Evolutionary conservation across 2,797 vertebrate genomes (phyloP).

Genomic region (Acanthornis magna): DNA sequence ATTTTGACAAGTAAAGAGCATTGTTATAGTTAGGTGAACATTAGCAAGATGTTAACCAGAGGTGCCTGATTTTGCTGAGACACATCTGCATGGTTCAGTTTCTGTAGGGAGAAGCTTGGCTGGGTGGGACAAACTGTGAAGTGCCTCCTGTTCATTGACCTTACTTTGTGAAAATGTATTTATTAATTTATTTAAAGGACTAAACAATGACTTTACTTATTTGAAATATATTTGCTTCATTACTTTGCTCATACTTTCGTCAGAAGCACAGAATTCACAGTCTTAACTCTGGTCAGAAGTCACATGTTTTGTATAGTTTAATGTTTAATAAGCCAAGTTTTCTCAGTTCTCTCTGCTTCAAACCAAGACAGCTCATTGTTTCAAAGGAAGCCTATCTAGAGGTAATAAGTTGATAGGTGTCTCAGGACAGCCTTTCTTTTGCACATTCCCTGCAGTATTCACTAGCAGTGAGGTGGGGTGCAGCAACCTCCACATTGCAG

Average conservation of each 20-base stretch:
- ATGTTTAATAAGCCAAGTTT: not conserved
- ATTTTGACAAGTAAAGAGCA: not conserved
- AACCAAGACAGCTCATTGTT: not conserved
- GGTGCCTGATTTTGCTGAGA: not conserved
- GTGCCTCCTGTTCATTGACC: not conserved
- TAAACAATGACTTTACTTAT: not conserved
- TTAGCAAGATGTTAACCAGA: not conserved
- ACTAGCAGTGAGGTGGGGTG: not conserved
- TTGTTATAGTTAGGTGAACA: not conserved
- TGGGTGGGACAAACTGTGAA: not conserved
- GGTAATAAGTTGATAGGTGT: not conserved
- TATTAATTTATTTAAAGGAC: not conserved
- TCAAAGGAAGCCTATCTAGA: accelerated
- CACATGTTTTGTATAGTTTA: not conserved
- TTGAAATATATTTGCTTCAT: not conserved
- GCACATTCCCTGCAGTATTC: not conserved
- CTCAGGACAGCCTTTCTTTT: not conserved
- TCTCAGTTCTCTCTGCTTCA: not conserved
- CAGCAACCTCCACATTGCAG: not conserved
- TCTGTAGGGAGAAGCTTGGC: not conserved
- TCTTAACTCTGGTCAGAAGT: not conserved
- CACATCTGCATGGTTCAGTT: accelerated
- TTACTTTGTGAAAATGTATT: not conserved
- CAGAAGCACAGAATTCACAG: not conserved
- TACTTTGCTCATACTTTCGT: not conserved